Evolutionary conservation across 2,888 invertebrate species (phyloP), one percentile per base, ranked within the genome.

Genomic region (Mesodorylaimus sp.): DNA sequence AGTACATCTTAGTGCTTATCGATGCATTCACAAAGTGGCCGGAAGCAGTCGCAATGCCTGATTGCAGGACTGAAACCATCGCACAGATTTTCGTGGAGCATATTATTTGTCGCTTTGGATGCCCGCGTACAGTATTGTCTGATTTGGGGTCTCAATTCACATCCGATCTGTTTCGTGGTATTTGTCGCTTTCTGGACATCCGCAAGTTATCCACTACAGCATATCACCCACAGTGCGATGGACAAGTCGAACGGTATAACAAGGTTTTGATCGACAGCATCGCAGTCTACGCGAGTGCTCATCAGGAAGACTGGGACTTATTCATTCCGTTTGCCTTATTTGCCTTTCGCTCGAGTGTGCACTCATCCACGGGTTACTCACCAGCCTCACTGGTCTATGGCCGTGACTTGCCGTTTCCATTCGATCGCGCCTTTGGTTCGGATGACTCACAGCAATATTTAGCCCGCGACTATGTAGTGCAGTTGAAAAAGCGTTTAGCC

Each of bases 11-110:
- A 7, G 54, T 51, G 1, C 48, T 53, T 1, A 53, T 52, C 16
- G 52, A 54, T 46, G 47, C 54, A 24, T 53, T 57, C 3, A 53
- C 55, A 3, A 50, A 53, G n/a, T 59, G 38, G 41, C 44, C 46
- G 52, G 13, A 56, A 58, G 53, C 53, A 50, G 23, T 63, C 39
- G 54, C 62, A 3, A 42, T 64, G 27, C 58, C 59, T 1, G 57
- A 61, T 27, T 60, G 61, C 41, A 56, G 57, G 37, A 57, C 62
- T 1, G 53, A 51, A 24, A 60, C 60, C 1, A 54, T 61, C n/a
- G 61, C 62, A 1, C 50, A 50, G 23, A 48, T 54, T 23, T 42
- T 59, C 25, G 48, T 51, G 5, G 48, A 55, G 29, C 23, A 53
- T 26, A 27, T 58, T 25, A 47, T 55, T 10, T 45, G 44, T 10